A percentile compares a stretch with the other conserved stretches of the same genome.
phyloP scores from a whole-genome alignment of 2,888 invertebrate species.

The Anagyrus pseudococci region DNA sequence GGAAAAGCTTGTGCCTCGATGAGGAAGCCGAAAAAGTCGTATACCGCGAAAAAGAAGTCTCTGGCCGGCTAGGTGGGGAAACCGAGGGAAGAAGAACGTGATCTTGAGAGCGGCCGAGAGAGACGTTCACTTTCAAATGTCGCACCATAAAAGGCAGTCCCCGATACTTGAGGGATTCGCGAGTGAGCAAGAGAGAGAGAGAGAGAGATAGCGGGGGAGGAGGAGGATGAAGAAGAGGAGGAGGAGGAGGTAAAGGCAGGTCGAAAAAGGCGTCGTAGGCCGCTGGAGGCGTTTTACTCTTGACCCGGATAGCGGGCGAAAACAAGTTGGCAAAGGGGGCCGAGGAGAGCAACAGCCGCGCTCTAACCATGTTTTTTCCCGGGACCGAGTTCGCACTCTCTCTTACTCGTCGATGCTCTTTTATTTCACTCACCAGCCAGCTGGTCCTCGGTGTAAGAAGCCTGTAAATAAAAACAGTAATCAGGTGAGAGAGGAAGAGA shows the following conservation, averaged over 20 bases:
- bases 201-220: conserved; percentile 15
- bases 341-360: background rate
- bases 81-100: conserved; percentile 29
- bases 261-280: conserved; percentile 51
- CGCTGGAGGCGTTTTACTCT: conserved; percentile 47
- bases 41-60: conserved; percentile 3
- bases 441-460: conserved; percentile 89
- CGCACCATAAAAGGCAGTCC: conserved; percentile 55
- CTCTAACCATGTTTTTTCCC: background rate
- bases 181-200: too few species aligned
- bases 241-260: conserved; percentile 57
- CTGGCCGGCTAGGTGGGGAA: conserved; percentile 35
- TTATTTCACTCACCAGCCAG: conserved; percentile 79
- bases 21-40: too few species aligned
- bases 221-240: conserved; percentile 11
- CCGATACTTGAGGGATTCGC: conserved; percentile 40
- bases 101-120: too few species aligned
- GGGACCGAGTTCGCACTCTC: background rate
- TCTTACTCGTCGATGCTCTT: background rate
- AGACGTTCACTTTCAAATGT: conserved; percentile 49
- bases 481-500: too few species aligned
- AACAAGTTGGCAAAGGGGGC: conserved; percentile 52
- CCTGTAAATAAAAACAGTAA: conserved; percentile 70
- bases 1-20: too few species aligned
- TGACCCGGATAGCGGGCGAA: conserved; percentile 55